A percentile compares a stretch with the other conserved stretches of the same genome.
These are phyloP conservation scores for Apodemia zela DNA, from an alignment of 2,888 invertebrate genomes.

Conservation along the genomic window DNA sequence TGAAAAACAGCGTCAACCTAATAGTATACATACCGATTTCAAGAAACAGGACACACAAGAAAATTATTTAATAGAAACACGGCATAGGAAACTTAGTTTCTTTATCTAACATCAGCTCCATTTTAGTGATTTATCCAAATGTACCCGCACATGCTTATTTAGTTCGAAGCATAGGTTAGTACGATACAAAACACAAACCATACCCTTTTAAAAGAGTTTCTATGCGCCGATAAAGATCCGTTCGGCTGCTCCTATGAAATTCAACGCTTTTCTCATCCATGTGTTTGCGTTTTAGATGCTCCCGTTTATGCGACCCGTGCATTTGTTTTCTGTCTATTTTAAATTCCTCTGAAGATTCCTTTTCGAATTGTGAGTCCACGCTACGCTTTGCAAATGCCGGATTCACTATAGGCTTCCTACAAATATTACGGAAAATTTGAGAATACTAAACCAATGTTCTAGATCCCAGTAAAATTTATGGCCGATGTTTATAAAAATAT, in stretches of 20 bases:
- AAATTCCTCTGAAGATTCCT: constrained; percentile 42
- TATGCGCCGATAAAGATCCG: constrained; percentile 83
- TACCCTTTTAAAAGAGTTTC: constrained; percentile 83
- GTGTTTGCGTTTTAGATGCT: constrained; percentile 56
- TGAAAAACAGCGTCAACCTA: no score
- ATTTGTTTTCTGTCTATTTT: constrained; percentile 68
- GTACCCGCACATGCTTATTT: background rate
- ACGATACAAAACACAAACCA: constrained; percentile 41
- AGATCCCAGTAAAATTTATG: background rate
- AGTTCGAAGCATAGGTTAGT: background rate
- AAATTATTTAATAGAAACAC: no score
- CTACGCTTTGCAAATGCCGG: constrained; percentile 76
- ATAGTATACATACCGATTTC: no score
- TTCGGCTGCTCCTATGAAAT: constrained; percentile 82
- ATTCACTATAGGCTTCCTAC: constrained; percentile 68
- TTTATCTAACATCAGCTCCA: no score
- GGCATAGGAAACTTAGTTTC: no score
- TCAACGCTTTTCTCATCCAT: constrained; percentile 54
- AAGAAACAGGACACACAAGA: no score
- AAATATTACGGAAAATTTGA: constrained; percentile 32
- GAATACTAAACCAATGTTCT: background rate
- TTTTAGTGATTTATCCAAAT: no score
- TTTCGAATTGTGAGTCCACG: constrained; percentile 38
- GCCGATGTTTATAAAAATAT: background rate
- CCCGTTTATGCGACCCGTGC: constrained; percentile 61